Percentiles rank a stretch among this genome's conserved stretches.
phyloP scores from a whole-genome alignment of 2,113 vertebrate species.

The Hemicordylus capensis region DNA sequence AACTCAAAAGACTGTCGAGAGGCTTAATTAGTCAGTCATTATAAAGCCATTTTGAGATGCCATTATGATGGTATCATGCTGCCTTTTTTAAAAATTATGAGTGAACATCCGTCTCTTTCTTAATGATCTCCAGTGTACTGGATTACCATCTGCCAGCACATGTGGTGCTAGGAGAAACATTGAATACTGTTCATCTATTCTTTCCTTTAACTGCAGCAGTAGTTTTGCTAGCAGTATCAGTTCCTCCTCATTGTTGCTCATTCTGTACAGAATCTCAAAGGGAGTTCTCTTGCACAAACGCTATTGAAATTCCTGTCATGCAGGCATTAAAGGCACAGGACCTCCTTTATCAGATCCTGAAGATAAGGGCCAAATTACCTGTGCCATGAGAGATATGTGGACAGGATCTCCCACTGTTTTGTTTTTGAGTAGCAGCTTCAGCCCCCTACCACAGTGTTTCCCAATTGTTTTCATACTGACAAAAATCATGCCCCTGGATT shows the following conservation, averaged over 20 bases:
- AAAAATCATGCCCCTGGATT: too few relatives aligned
- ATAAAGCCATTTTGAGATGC: background rate
- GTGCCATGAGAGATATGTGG: too few relatives aligned
- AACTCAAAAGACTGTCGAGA: background rate
- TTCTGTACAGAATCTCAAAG: background rate
- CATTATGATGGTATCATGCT: background rate
- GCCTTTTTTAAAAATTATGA: constrained; percentile 6
- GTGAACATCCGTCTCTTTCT: background rate
- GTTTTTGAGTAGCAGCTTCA: too few relatives aligned
- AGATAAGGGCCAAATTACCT: too few relatives aligned
- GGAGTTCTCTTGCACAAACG: background rate
- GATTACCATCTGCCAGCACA: background rate
- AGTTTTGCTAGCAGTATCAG: background rate
- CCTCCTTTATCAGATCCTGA: too few relatives aligned
- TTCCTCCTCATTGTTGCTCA: background rate
- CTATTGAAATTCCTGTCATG: background rate
- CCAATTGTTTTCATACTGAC: too few relatives aligned
- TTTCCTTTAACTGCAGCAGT: too few relatives aligned
- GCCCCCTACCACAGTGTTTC: too few relatives aligned
- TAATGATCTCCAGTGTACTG: background rate
- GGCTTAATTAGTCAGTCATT: background rate
- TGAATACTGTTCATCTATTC: background rate
- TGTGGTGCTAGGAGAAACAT: background rate
- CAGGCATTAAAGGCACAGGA: background rate
- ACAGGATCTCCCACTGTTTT: too few relatives aligned